phyloP scores from a whole-genome alignment of 2,888 invertebrate species.

The Dryococelus australis region DNA sequence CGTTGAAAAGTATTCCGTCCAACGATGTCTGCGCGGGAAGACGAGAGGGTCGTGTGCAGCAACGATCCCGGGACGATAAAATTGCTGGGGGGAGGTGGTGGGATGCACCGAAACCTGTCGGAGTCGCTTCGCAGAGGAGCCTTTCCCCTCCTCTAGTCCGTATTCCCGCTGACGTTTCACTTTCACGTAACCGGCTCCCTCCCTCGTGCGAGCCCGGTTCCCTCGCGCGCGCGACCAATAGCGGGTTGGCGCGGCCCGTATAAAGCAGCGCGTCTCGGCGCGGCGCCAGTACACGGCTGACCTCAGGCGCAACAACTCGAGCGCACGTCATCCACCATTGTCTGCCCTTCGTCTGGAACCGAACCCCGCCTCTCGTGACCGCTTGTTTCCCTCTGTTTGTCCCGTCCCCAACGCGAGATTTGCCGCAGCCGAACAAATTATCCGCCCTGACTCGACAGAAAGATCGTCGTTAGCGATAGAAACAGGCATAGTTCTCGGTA shows the following conservation, averaged over 20 bases:
- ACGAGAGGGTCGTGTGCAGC: too few relatives aligned
- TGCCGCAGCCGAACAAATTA: too few relatives aligned
- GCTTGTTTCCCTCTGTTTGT: neutral
- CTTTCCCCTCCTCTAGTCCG: neutral
- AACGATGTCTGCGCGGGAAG: neutral
- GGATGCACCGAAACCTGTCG: neutral
- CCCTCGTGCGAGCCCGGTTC: too few relatives aligned
- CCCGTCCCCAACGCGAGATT: too few relatives aligned
- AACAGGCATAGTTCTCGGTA: neutral
- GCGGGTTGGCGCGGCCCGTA: neutral
- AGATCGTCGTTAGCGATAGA: too few relatives aligned
- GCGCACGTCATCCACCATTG: too few relatives aligned
- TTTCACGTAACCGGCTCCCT: conserved; percentile 3
- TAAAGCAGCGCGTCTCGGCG: neutral
- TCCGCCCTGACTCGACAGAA: too few relatives aligned
- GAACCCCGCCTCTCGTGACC: neutral
- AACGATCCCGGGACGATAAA: too few relatives aligned
- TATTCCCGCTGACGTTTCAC: neutral
- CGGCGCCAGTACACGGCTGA: neutral
- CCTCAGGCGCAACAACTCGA: neutral
- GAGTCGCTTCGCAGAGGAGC: neutral
- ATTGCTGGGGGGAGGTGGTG: neutral
- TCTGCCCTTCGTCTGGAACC: neutral
- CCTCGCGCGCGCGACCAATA: neutral
- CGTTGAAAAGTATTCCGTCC: neutral